Evolutionary conservation across 2,113 vertebrate genomes (phyloP).

Genomic region (Sarotherodon lohbergeri): DNA sequence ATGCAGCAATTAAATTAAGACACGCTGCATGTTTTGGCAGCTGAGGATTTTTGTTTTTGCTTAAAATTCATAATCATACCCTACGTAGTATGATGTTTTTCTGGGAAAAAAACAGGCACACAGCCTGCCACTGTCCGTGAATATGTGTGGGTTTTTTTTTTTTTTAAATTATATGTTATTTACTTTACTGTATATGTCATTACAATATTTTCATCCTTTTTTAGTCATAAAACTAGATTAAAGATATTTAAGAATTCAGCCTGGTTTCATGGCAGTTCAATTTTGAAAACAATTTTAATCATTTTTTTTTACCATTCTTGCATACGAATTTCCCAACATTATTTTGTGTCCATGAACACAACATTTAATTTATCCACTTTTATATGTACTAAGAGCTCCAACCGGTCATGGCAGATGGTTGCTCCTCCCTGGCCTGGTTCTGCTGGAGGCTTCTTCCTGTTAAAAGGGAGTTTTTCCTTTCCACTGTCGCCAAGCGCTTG

Average conservation of each 20-base stretch:
- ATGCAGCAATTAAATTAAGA: not conserved
- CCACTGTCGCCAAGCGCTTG: fast-evolving
- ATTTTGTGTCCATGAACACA: not conserved
- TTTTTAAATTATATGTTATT: not conserved
- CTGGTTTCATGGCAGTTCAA: not conserved
- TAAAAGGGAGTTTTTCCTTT: not conserved
- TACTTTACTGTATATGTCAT: not conserved
- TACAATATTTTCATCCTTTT: not conserved
- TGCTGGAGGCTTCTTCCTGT: not conserved
- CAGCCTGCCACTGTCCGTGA: not conserved
- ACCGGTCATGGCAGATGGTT: not conserved
- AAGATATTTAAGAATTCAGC: not conserved
- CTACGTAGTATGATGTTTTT: not conserved
- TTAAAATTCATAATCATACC: not conserved
- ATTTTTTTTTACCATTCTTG: not conserved
- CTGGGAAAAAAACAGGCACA: not conserved
- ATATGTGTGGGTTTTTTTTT: not conserved
- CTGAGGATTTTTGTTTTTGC: not conserved
- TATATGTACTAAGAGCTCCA: not conserved
- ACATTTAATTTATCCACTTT: not conserved
- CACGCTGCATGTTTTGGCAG: not conserved
- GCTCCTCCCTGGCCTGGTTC: not conserved
- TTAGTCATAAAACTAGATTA: not conserved
- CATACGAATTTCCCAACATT: not conserved
- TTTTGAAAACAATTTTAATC: not conserved